Evolutionary conservation across 2,888 invertebrate genomes (phyloP), one percentile per base, ranked within the genome.

Genomic region (Liposcelis brunnea): DNA sequence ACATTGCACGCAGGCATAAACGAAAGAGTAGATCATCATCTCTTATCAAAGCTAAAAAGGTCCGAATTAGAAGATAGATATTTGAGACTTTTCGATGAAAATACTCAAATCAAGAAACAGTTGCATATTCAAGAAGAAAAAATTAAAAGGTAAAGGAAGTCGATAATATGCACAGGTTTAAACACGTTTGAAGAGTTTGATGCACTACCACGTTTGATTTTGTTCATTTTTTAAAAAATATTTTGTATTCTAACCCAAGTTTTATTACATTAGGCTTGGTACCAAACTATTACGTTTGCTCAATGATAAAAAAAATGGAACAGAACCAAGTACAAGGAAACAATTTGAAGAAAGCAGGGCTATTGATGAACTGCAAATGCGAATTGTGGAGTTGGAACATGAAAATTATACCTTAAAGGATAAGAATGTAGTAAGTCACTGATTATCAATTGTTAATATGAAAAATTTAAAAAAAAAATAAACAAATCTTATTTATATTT

Each of bases 61-160:
- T 68, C 66, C 45, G 74, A 77, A 47, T 59, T 80, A 38, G 79
- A 80, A 57, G 77, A 80, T 57, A 66, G 72, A 26, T 78, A 77
- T 59, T 69, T 74, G 52, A 64, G 69, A 3, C 52, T 77, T 36
- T 61, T 74, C 45, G 76, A 79, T 40, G 75, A 72, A 50, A 71
- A 75, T 52, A 56, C 70, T 40, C 63, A 69, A 11, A 57, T 80
- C 38, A 80, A 80, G 55, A 74, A 70, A 55, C 67, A 72, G 45
- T 63, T 72, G 2, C 69, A 77, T 44, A 61, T 61, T 31, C 77
- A 78, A 52, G 69, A 71, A 46, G 77, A 79, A 48, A 70, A 72
- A 54, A 67, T 74, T 43, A 73, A 72, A 56, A 71, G 51, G 53
- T 72, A 11, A 60, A 69, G 50, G 59, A 71, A 46, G 58, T 69